Conservation (phyloP, 2,113 vertebrate genomes). For the Trichechus manatus region DNA sequence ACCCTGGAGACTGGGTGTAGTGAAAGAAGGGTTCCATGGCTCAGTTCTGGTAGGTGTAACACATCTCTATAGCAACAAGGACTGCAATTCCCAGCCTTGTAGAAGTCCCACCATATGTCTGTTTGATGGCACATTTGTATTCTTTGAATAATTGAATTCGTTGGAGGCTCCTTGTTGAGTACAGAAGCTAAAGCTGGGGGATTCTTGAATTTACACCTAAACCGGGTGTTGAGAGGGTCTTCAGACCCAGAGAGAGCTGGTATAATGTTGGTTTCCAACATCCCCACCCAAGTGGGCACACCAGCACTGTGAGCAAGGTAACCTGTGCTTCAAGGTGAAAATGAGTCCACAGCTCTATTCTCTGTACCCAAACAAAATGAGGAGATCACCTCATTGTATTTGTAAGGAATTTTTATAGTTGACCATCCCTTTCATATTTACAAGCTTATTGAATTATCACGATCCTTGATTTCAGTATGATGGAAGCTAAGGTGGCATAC, state of each 20-base stretch:
- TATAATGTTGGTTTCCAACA: neutral
- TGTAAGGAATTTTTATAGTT: conserved; percentile 43
- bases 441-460: conserved; percentile 42
- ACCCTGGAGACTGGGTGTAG: neutral
- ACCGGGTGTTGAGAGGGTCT: neutral
- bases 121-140: conserved; percentile 63
- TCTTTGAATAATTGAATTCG: conserved; percentile 68
- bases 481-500: conserved; percentile 32
- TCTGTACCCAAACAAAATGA: conserved; percentile 33
- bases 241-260: neutral
- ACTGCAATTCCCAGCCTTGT: conserved; percentile 52
- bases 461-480: conserved; percentile 36
- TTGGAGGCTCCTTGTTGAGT: neutral
- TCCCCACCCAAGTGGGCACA: neutral
- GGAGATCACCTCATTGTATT: conserved; percentile 21
- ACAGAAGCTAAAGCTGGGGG: conserved; percentile 47
- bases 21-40: conserved; percentile 42
- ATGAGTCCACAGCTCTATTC: conserved; percentile 2
- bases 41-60: conserved; percentile 51
- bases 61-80: conserved; percentile 74
- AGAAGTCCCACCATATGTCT: conserved; percentile 64
- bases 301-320: neutral
- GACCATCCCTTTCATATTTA: conserved; percentile 54
- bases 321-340: conserved; percentile 13
- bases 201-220: conserved; percentile 48